These are phyloP conservation scores for Thereva unica DNA, from an alignment of 2,888 invertebrate species.

Conservation along the genomic window DNA sequence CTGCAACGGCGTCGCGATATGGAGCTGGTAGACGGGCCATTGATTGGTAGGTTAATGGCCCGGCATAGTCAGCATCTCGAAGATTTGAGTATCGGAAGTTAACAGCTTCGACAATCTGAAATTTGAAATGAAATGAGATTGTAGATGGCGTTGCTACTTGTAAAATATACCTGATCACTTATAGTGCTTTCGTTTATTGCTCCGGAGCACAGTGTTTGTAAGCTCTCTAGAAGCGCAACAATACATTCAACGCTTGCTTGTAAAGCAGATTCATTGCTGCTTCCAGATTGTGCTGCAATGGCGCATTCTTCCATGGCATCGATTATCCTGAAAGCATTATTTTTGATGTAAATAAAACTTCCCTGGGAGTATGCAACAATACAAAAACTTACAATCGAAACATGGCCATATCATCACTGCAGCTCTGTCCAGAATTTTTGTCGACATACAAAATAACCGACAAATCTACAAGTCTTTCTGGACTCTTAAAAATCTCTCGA, in stretches of 20 bases:
- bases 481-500: conserved; percentile 71
- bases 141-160: not conserved
- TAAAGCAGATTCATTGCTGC: conserved; percentile 75
- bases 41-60: conserved; percentile 83
- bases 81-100: conserved; percentile 69
- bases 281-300: conserved; percentile 66
- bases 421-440: conserved; percentile 66
- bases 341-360: not conserved
- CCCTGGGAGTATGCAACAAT: not conserved
- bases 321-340: conserved; percentile 69
- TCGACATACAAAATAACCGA: conserved; percentile 67
- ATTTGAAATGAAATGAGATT: conserved; percentile 19
- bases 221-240: conserved; percentile 77
- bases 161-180: conserved; percentile 50
- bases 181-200: conserved; percentile 66
- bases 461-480: conserved; percentile 76
- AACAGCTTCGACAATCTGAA: conserved; percentile 63
- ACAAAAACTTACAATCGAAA: conserved; percentile 70
- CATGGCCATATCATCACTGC: conserved; percentile 79
- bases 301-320: conserved; percentile 93
- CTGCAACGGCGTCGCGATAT: conserved; percentile 74
- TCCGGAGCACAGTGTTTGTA: conserved; percentile 82
- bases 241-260: conserved; percentile 82
- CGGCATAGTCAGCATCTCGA: conserved; percentile 79
- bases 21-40: conserved; percentile 81